Evolutionary conservation across 2,797 vertebrate species (phyloP).

Genomic region (Spinibarbus caldwelli): DNA sequence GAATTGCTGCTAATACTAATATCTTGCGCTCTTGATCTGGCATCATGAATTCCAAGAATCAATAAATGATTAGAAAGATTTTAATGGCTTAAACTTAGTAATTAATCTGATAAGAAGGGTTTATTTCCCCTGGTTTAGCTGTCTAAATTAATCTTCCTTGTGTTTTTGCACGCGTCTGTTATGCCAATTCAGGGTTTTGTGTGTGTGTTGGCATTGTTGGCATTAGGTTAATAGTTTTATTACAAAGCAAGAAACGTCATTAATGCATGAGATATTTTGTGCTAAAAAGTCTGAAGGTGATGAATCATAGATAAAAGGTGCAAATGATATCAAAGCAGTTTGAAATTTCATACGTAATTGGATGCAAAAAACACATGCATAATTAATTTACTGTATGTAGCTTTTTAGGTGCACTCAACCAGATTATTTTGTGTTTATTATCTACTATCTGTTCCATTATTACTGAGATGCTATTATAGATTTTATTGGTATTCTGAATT

Average conservation of each 20-base stretch:
- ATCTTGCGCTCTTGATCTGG: conserved; percentile 76
- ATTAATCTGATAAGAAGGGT: conserved; percentile 83
- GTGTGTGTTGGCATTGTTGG: not conserved
- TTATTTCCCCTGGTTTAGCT: conserved; percentile 76
- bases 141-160: conserved; percentile 79
- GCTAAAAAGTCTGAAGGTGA: not conserved
- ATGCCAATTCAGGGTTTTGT: not conserved
- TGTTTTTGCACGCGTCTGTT: conserved; percentile 45
- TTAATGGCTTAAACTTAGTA: conserved; percentile 82
- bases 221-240: not conserved
- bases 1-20: conserved; percentile 75
- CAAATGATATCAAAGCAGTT: not conserved
- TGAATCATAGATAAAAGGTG: not conserved
- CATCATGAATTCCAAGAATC: conserved; percentile 74
- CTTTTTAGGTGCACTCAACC: too few species aligned
- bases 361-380: not conserved
- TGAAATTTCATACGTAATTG: not conserved
- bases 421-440: not conserved
- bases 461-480: not conserved
- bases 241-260: not conserved
- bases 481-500: not conserved
- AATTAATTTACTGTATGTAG: not conserved
- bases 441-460: not conserved
- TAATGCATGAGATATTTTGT: not conserved
- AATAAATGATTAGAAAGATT: conserved; percentile 83